Percentiles rank a stretch among this genome's conserved stretches.
These are phyloP conservation scores for Drosophila meridiana DNA, from an alignment of 2,888 invertebrate species.

Conservation along the genomic window DNA sequence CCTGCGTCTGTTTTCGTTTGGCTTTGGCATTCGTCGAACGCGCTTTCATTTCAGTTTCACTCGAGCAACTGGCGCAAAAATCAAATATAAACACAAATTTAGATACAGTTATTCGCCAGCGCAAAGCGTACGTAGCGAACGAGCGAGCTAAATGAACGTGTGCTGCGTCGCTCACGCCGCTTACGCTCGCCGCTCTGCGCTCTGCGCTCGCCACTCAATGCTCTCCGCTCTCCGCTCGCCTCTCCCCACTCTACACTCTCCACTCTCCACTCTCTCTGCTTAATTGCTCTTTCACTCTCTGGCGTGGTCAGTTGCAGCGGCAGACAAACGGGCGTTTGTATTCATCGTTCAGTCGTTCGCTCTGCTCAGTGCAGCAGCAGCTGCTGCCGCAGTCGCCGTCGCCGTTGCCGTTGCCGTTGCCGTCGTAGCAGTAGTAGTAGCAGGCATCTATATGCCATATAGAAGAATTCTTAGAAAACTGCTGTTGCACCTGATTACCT, in stretches of 20 bases:
- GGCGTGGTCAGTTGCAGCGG: constrained; percentile 43
- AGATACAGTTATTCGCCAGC: constrained; percentile 65
- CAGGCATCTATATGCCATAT: constrained; percentile 1
- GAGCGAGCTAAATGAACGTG: constrained; percentile 14
- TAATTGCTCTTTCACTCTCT: constrained; percentile 8
- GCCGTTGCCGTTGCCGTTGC: not conserved
- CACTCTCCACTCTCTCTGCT: not conserved
- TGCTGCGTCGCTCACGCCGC: constrained; percentile 7
- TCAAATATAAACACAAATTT: constrained; percentile 77
- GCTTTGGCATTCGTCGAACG: constrained; percentile 57
- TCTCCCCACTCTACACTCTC: not conserved
- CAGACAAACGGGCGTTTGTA: constrained; percentile 61
- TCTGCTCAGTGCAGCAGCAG: constrained; percentile 24
- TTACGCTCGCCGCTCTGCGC: constrained; percentile 4
- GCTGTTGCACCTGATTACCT: constrained; percentile 51
- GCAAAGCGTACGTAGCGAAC: constrained; percentile 13
- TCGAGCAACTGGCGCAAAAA: constrained; percentile 76
- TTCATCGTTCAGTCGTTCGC: constrained; percentile 20
- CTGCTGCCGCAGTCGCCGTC: not conserved
- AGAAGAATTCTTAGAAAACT: constrained; percentile 51
- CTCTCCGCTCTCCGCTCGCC: not conserved
- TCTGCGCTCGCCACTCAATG: not conserved
- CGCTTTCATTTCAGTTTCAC: constrained; percentile 80
- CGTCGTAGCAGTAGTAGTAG: not conserved
- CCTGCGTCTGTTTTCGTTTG: constrained; percentile 37